These are phyloP conservation scores for Prinia subflava DNA, from an alignment of 2,113 vertebrate species.

Conservation along the genomic window DNA sequence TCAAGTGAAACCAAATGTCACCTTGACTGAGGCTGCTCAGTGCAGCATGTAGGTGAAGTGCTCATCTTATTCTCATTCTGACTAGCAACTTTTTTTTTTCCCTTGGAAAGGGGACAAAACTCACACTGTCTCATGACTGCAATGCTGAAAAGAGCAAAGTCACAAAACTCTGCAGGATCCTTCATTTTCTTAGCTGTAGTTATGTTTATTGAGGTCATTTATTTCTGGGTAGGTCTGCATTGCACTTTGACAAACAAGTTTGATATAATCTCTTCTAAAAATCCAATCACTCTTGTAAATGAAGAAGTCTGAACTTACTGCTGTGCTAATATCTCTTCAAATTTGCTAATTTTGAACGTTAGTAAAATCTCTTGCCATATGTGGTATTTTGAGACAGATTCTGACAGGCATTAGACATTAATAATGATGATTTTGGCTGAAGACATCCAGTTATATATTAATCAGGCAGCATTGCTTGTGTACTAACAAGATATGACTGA, in stretches of 20 bases:
- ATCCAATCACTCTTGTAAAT: not conserved
- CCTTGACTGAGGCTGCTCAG: constrained; percentile 13
- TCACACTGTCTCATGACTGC: constrained; percentile 26
- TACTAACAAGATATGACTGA: not conserved
- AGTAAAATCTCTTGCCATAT: not conserved
- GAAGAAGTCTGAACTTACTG: not conserved
- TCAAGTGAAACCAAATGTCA: constrained; percentile 8
- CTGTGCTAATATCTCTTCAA: not conserved
- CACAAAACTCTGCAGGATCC: not conserved
- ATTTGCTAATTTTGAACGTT: not conserved
- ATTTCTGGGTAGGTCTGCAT: not conserved
- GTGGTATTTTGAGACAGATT: not conserved
- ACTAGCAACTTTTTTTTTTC: not conserved
- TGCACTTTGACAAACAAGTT: not conserved
- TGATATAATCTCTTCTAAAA: not conserved
- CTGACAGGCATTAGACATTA: not conserved
- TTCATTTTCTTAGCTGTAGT: constrained; percentile 13
- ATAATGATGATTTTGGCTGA: not conserved
- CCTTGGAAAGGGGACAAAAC: not conserved
- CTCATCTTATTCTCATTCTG: constrained; percentile 17
- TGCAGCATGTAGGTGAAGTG: constrained; percentile 32
- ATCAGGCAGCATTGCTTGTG: not conserved
- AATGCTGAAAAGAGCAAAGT: constrained; percentile 30
- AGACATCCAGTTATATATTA: not conserved
- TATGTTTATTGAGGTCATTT: not conserved